phyloP scores from a whole-genome alignment of 2,113 vertebrate genomes.

The Cebidichthys violaceus region DNA sequence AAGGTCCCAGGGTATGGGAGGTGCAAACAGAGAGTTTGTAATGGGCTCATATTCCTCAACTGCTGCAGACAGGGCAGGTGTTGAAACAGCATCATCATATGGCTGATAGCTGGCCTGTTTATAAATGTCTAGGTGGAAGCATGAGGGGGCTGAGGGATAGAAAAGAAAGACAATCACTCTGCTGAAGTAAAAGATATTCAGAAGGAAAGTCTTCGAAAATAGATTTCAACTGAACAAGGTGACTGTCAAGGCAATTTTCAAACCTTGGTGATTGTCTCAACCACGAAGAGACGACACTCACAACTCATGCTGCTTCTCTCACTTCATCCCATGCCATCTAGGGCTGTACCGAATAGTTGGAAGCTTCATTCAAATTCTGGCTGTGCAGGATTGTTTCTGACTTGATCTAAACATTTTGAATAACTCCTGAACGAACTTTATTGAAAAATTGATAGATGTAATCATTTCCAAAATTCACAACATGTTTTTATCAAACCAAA shows the following conservation, averaged over 20 bases:
- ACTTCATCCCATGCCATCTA: not conserved
- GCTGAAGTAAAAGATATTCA: not conserved
- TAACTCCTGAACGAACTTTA: not conserved
- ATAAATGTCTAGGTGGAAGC: not conserved
- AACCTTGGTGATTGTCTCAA: not conserved
- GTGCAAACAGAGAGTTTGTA: not conserved
- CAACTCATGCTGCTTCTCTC: not conserved
- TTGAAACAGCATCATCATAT: not conserved
- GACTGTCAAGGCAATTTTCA: not conserved
- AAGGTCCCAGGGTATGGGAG: conserved; percentile 71
- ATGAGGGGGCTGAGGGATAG: conserved; percentile 14
- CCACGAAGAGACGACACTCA: not conserved
- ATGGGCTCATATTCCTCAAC: conserved; percentile 5
- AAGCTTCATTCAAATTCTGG: not conserved
- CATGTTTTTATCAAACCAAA: not conserved
- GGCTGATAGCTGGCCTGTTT: conserved; percentile 4
- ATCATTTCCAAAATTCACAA: no score
- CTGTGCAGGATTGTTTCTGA: not conserved
- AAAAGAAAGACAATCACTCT: not conserved
- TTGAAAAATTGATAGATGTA: not conserved
- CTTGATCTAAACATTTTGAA: not conserved
- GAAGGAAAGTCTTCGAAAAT: not conserved
- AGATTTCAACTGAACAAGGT: not conserved
- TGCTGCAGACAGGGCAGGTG: not conserved
- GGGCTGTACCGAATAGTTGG: not conserved